A percentile compares a stretch with the other conserved stretches of the same genome.
These are phyloP conservation scores for Sturmia bella DNA, from an alignment of 2,888 invertebrate species.

Conservation along the genomic window DNA sequence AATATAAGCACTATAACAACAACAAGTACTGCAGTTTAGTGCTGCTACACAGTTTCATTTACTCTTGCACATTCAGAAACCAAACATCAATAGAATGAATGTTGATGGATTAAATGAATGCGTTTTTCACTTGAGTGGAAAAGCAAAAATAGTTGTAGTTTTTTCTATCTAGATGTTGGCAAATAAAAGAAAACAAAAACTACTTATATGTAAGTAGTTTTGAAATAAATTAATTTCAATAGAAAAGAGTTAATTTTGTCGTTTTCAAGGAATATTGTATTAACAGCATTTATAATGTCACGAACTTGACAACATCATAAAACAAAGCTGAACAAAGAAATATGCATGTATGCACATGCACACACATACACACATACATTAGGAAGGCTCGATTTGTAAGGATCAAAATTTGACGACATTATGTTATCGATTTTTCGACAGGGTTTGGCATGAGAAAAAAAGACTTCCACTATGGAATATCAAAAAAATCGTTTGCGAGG, in stretches of 20 bases:
- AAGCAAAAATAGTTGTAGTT: constrained; percentile 1
- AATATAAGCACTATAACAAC: constrained; percentile 20
- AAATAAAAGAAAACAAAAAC: too few relatives aligned
- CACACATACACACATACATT: too few relatives aligned
- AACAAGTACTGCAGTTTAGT: constrained; percentile 1
- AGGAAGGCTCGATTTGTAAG: too few relatives aligned
- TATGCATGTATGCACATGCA: too few relatives aligned
- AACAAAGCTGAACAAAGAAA: not conserved
- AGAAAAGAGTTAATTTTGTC: constrained; percentile 15
- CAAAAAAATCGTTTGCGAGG: too few relatives aligned
- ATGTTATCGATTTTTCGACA: too few relatives aligned
- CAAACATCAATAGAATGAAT: constrained; percentile 36
- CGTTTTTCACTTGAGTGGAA: constrained; percentile 28
- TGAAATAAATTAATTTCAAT: constrained; percentile 24
- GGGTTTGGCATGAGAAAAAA: too few relatives aligned
- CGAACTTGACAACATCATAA: not conserved
- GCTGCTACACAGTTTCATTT: constrained; percentile 14
- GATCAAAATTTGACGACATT: too few relatives aligned
- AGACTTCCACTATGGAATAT: too few relatives aligned
- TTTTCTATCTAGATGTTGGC: constrained; percentile 5
- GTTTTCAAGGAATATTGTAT: not conserved
- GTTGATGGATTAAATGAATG: constrained; percentile 29
- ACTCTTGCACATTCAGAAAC: constrained; percentile 5
- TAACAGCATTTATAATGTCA: not conserved
- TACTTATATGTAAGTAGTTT: constrained; percentile 2